Evolutionary conservation across 2,113 vertebrate species (phyloP).

Genomic region (Pseudorasbora parva): DNA sequence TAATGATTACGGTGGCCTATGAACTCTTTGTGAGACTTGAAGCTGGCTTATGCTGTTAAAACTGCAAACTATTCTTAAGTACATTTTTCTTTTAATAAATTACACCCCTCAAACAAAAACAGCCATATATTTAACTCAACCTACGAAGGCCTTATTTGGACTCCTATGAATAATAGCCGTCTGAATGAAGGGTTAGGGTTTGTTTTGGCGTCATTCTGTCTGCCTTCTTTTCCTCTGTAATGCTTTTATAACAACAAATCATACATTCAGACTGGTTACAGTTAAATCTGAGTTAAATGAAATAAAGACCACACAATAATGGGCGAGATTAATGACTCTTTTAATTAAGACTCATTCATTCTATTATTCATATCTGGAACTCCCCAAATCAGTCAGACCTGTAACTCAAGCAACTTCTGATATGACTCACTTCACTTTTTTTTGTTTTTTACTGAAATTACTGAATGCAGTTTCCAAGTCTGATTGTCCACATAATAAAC

Average conservation of each 20-base stretch:
- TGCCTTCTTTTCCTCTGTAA: neutral
- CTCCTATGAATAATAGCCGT: neutral
- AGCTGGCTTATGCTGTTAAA: too few relatives aligned
- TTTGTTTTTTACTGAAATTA: too few relatives aligned
- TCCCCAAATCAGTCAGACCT: neutral
- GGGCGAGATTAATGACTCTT: neutral
- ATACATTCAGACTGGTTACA: neutral
- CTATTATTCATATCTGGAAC: neutral
- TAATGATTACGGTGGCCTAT: too few relatives aligned
- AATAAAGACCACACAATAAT: neutral
- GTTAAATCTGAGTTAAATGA: neutral
- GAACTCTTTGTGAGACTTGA: too few relatives aligned
- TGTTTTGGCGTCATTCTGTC: neutral
- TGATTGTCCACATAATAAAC: neutral
- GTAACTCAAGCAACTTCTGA: neutral
- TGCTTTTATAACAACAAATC: neutral
- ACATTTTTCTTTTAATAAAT: too few relatives aligned
- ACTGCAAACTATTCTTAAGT: too few relatives aligned
- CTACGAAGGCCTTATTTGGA: too few relatives aligned
- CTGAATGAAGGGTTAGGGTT: neutral
- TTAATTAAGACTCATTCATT: neutral
- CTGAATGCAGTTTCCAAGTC: too few relatives aligned
- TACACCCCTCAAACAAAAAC: too few relatives aligned
- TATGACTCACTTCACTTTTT: neutral
- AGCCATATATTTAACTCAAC: too few relatives aligned